Evolutionary conservation across 2,113 vertebrate genomes (phyloP).

Genomic region (Cheirogaleus medius): DNA sequence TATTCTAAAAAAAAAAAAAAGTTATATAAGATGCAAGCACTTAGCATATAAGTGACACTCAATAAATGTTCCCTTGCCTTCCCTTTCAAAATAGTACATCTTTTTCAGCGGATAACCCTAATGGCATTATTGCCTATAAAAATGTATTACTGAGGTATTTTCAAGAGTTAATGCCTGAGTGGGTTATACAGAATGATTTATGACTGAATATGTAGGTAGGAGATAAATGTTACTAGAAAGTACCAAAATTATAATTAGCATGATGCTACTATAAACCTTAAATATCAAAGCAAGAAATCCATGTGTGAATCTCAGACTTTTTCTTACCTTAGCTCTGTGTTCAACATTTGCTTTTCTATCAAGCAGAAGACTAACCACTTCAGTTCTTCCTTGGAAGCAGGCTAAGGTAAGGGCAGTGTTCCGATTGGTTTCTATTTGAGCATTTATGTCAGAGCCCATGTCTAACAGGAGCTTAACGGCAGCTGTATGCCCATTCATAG

Average conservation of each 20-base stretch:
- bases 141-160: background rate
- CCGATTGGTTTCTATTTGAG: constrained; percentile 99
- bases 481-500: constrained; percentile 98
- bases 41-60: background rate
- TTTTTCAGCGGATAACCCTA: background rate
- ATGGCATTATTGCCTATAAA: background rate
- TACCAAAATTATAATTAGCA: background rate
- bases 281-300: constrained; percentile 14
- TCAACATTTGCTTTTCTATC: constrained; percentile 99
- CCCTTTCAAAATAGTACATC: background rate
- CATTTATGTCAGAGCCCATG: constrained; percentile 99
- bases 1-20: background rate
- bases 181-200: background rate
- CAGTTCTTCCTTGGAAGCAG: constrained; percentile 98
- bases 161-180: background rate
- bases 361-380: constrained; percentile 97
- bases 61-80: background rate
- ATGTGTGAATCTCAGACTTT: background rate
- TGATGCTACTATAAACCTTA: background rate
- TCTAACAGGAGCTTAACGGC: constrained; percentile 97
- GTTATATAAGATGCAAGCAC: background rate
- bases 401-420: constrained; percentile 98
- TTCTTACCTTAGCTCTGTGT: constrained; percentile 95
- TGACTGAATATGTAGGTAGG: background rate
- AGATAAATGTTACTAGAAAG: background rate